Base-by-base conservation (phyloP, 1,140 invertebrate species). In the Bilobella aurantiaca region DNA sequence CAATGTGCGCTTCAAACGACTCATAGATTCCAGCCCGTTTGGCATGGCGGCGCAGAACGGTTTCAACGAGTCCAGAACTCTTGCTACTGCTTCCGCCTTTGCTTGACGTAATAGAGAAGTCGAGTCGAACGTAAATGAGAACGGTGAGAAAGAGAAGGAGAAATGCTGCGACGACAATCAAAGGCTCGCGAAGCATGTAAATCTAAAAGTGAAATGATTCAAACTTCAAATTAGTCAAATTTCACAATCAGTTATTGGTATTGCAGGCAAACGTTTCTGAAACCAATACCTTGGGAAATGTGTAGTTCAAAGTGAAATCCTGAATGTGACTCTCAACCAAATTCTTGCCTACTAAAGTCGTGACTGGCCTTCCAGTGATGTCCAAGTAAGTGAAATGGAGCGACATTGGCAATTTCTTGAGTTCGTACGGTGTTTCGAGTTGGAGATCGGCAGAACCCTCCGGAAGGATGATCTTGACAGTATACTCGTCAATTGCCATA, bases 261-360 rank as follows among this genome's bases (percentile, higher is more conserved):
- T 53, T 53, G 49, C 49, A 23, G 8, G 25, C 25, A 23, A 58
- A 37, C 28, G n/a, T 62, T 56, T 23, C 31, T 32, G 21, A 25
- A 62, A 66, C 5, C 27, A 53, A 53, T 53, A 53, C 68, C 69
- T 87, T 84, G n/a, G 91, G 86, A 82, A 95, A 98, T 42, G 84
- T 87, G 75, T 97, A 98, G 61, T 86, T 86, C 18, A 97, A 77
- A 74, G 82, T 78, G 75, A 88, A 82, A 76, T 93, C 89, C 78
- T 96, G 90, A 76, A 98, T 98, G 74, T 99, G 96, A 75, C 91
- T 90, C 73, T 98, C 94, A 0, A 98, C 91, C 31, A 99, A 77
- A 80, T 98, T 96, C 1, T 78, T 85, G 75, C 96, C 96, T 18
- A 81, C 82, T 18, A 97, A 81, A 14, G 87, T 84, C 58, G 99